Evolutionary conservation across 2,888 invertebrate species (phyloP).

Genomic region (Bhutanitis thaidina): DNA sequence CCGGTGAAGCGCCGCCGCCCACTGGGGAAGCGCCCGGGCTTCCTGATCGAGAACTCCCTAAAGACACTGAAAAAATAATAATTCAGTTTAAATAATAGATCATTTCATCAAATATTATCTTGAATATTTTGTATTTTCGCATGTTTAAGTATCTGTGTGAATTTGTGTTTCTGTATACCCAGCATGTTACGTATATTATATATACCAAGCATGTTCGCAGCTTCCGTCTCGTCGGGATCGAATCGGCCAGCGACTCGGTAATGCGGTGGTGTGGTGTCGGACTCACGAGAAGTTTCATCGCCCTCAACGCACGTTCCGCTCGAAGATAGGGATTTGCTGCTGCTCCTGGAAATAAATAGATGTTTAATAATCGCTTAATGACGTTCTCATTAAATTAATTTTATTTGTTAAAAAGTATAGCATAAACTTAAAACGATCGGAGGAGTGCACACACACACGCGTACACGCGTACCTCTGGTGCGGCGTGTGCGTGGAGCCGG

Average conservation of each 20-base stretch:
- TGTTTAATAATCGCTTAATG: background rate
- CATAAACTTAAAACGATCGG: slow-evolving; percentile 52
- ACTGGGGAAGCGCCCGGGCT: slow-evolving; percentile 92
- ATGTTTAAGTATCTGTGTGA: no score
- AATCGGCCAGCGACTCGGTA: slow-evolving; percentile 89
- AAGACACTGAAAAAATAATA: slow-evolving; percentile 83
- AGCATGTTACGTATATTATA: background rate
- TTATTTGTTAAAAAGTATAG: no score
- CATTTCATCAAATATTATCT: no score
- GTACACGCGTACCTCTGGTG: slow-evolving; percentile 65
- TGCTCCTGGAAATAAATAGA: slow-evolving; percentile 56
- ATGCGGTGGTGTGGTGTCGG: slow-evolving; percentile 92
- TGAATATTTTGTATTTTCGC: no score
- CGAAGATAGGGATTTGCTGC: slow-evolving; percentile 79
- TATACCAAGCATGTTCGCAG: slow-evolving; percentile 95
- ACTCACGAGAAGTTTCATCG: slow-evolving; percentile 94
- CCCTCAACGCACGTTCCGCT: slow-evolving; percentile 83
- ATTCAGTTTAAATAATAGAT: no score
- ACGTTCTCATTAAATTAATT: no score
- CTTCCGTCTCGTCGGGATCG: slow-evolving; percentile 97
- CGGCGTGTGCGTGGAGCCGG: slow-evolving; percentile 49
- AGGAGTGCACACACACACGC: slow-evolving; percentile 42
- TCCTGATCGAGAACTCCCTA: slow-evolving; percentile 95
- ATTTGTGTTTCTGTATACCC: no score
- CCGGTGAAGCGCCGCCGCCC: slow-evolving; percentile 58